Conservation (phyloP, 2,888 invertebrate species). For the Nymphalis polychloros region DNA sequence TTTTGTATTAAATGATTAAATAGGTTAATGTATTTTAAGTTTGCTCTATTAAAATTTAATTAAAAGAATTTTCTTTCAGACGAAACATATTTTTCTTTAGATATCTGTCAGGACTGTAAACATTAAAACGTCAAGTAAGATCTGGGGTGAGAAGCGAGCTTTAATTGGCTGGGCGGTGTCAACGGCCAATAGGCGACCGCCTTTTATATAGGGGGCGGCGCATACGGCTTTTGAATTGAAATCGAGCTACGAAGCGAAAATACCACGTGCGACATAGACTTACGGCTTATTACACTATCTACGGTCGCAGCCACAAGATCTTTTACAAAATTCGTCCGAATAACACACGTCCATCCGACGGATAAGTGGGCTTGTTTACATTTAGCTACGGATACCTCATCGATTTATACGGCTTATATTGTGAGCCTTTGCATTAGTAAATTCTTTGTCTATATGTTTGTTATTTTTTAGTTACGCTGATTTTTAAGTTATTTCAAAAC, state of each 20-base stretch:
- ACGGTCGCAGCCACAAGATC: conserved; percentile 41
- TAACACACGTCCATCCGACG: conserved; percentile 39
- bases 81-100: conserved; percentile 21
- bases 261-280: conserved; percentile 55
- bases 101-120: conserved; percentile 58
- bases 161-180: conserved; percentile 74
- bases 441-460: neutral
- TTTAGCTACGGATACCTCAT: conserved; percentile 29
- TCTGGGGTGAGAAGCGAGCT: conserved; percentile 62
- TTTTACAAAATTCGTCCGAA: conserved; percentile 40
- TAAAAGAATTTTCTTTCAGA: neutral
- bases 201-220: conserved; percentile 62
- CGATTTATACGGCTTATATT: conserved; percentile 26
- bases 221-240: conserved; percentile 61
- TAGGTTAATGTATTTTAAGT: neutral
- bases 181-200: conserved; percentile 64
- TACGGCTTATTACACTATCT: conserved; percentile 47
- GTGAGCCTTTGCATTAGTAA: neutral
- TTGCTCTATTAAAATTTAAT: neutral
- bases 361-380: conserved; percentile 41
- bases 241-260: conserved; percentile 75
- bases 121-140: conserved; percentile 79
- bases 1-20: too few species aligned
- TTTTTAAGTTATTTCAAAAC: too few species aligned
- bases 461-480: neutral